Percentiles rank a stretch among this genome's conserved stretches.
Evolutionary conservation across 2,113 vertebrate species (phyloP).

Genomic region (Corapipo altera): DNA sequence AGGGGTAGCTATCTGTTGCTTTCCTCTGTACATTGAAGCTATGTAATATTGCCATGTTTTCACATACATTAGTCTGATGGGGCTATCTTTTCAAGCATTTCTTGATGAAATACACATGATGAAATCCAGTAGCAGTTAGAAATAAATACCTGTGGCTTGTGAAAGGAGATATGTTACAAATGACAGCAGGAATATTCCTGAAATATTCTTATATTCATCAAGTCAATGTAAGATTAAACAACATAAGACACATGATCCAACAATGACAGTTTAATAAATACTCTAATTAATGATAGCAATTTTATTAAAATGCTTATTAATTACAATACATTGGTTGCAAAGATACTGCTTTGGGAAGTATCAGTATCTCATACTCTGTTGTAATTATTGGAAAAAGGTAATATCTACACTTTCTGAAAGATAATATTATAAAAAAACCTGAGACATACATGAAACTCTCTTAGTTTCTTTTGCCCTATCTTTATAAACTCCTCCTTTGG

Average conservation of each 20-base stretch:
- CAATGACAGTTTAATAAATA: neutral
- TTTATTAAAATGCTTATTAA: neutral
- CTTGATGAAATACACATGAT: neutral
- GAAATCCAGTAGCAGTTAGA: neutral
- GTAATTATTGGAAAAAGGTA: neutral
- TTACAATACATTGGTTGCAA: neutral
- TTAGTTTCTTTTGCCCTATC: neutral
- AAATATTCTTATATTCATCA: neutral
- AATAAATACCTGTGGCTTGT: neutral
- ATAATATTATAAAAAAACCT: neutral
- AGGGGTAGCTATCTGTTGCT: neutral
- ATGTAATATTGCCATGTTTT: neutral
- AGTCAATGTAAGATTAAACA: neutral
- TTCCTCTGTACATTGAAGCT: neutral
- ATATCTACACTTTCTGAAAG: neutral
- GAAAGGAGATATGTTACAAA: neutral
- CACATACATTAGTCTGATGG: neutral
- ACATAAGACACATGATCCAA: neutral
- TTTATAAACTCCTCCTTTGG: neutral
- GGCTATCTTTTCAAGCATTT: neutral
- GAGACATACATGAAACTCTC: neutral
- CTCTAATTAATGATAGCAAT: neutral
- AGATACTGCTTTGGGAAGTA: neutral
- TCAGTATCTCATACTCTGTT: neutral
- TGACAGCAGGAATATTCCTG: neutral